Conservation (phyloP, 2,888 invertebrate genomes). For the Rhagium mordax region DNA sequence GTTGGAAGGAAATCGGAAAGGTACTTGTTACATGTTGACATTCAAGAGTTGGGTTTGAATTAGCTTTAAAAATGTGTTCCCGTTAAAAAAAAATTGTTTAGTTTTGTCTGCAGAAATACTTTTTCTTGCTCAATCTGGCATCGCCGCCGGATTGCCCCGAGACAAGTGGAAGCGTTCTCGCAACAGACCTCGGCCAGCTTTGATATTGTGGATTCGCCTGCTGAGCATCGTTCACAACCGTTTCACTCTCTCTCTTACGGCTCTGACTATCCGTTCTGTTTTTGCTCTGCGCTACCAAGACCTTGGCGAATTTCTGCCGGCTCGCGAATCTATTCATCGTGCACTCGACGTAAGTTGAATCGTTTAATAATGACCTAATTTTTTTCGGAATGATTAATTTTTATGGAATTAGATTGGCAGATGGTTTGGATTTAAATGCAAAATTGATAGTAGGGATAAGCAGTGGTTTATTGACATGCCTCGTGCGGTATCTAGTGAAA, state of each 20-base stretch:
- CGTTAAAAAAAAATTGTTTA: too few species aligned
- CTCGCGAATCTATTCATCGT: conserved; percentile 32
- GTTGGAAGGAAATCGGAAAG: not conserved
- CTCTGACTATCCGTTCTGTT: conserved; percentile 44
- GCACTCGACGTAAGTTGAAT: conserved; percentile 29
- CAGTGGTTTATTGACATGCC: conserved; percentile 9
- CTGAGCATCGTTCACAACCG: conserved; percentile 51
- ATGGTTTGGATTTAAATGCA: not conserved
- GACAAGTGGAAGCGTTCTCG: conserved; percentile 50
- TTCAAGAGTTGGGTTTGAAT: not conserved
- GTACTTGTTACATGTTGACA: not conserved
- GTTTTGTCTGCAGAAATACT: too few species aligned
- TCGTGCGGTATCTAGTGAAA: not conserved
- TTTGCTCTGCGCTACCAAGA: conserved; percentile 44
- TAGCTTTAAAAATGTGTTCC: too few species aligned
- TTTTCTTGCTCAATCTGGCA: conserved; percentile 40
- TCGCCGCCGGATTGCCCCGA: conserved; percentile 45
- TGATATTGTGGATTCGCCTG: conserved; percentile 45
- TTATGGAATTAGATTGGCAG: conserved; percentile 7
- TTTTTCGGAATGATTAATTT: conserved; percentile 29
- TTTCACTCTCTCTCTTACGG: conserved; percentile 50
- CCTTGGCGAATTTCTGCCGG: conserved; percentile 47
- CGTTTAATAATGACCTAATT: conserved; percentile 43
- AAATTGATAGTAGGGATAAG: not conserved
- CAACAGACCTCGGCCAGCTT: conserved; percentile 37